Evolutionary conservation across 2,888 invertebrate genomes (phyloP), one percentile per base, ranked within the genome.

Genomic region (Caenorhabditis sulstoni): DNA sequence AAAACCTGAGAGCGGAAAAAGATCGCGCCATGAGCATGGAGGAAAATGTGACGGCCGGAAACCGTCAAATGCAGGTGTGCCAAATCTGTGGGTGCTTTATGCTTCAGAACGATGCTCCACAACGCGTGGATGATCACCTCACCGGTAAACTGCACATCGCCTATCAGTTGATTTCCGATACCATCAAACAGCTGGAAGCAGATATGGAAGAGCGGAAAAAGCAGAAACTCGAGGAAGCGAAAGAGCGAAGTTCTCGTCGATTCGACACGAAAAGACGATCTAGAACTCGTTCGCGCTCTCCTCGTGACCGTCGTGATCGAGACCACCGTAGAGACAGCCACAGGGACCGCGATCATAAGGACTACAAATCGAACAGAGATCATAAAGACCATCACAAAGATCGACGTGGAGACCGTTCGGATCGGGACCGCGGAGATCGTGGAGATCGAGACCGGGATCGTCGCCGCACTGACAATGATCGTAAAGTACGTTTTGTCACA

Each of bases 71-170:
- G 83, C 80, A 80, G 71, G 83, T 83, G 3, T 83, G 83, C 35
- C 77, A 79, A 45, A 73, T 81, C 14, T 84, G 84, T 41, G 84
- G 84, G 16, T 84, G 84, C 20, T 84, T 84, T 61, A 82, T 83
- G 82, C 66, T 84, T 14, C 79, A 77, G 20, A 84, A 82, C 20
- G 84, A 84, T 52, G 84, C 82, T 16, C 84, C 77, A n/a, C 77
- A 77, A 29, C 39, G 84, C 50, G 79, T 84, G 18, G 84, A 84
- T 22, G 84, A 84, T 62, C 84, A 84, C 67, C 41, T 84, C 45
- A 82, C 74, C 41, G 84, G 84, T 22, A 84, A 84, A 62, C 58
- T 84, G 11, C 84, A 84, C 41, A 80, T 82, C 12, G 82, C 84
- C 11, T 84, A 82, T 59, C 61, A 71, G 14, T 49, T 52, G 16